Evolutionary conservation across 2,888 invertebrate species (phyloP), one percentile per base, ranked within the genome.

Genomic region (Zygaena filipendulae): DNA sequence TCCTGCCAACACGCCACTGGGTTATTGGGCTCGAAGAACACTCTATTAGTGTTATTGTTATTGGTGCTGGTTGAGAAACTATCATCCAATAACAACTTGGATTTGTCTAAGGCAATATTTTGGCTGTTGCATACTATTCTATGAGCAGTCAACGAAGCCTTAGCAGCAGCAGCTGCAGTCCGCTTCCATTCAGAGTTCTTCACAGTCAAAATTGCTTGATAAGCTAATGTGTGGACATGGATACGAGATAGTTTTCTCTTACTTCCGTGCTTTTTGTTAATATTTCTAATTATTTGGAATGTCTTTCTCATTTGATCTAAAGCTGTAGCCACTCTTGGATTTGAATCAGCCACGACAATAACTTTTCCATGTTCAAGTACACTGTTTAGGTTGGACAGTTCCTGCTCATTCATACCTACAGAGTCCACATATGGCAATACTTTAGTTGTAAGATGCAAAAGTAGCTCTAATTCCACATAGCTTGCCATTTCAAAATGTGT

Each of bases 401-500:
- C 93, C 64, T 93, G 92, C 53, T 93, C 93, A 51, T 93, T 93
- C 91, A 92, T 92, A 3, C 93, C 93, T 3, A 92, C 72, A 1
- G 92, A 92, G 54, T 93, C 91, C 0, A 88, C 84, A 49, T 84
- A 87, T 0, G 90, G 89, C 35, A 92, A 70, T 0, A 93, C 82
- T 42, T 84, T 79, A 3, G 85, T 79, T 1, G 84, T 82, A 1
- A 93, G 61, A 24, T 89, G 85, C 29, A 81, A 68, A 6, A 93
- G 59, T 6, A 92, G 68, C 23, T 83, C 79, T 28, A 86, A 74
- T 51, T 93, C 92, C 0, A 88, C 87, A 47, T 90, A 92, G 25
- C 92, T 92, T 3, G 92, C 93, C 89, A 93, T 88, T 62, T 93
- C 93, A 56, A 93, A 93, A 56, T 93, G 92, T 23, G 90, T 81